Base-by-base conservation (phyloP, 1,140 invertebrate species). In the Zophobas atratus region DNA sequence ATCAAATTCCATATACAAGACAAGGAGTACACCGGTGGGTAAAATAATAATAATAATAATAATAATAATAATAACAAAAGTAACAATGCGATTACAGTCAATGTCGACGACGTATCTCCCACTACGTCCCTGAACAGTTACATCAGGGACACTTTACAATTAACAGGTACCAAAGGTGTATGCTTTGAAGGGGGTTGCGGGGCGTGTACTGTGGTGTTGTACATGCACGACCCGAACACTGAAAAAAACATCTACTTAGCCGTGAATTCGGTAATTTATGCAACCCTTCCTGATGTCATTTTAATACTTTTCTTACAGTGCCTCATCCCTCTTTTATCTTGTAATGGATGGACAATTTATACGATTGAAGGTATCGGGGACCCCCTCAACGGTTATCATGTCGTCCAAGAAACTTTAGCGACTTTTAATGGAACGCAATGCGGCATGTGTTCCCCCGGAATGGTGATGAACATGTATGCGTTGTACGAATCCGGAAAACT, bases 391-490 rank as follows among this genome's bases (percentile, higher is more conserved):
- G 93, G 94, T 6, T 95, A 94, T 84, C 92, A 95, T 84, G 87
- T 89, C 4, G 87, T 94, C 48, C 94, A 95, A 87, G 90, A 89
- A 36, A 85, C 89, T 4, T 82, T 96, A 70, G 93, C 93, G 0
- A 88, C 89, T 73, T 92, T 92, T 85, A 94, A 93, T 86, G 94
- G 93, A 3, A 93, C 93, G 1, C 94, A 96, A 86, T 96, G 94
- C 84, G 95, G 95, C 1, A 96, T 90, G 85, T 97, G 95, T 80
- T 92, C 93, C 0, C 92, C 94, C 3, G 95, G 94, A 56, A 95
- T 95, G 91, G 90, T 96, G 35, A 96, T 96, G 94, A 94, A 93
- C 80, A 92, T 96, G 90, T 92, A 94, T 84, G 94, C 93, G 87
- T 53, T 87, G 6, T 77, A 81, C 86, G 32, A 82, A 82, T 76